phyloP scores from a whole-genome alignment of 2,113 vertebrate genomes.

The Hystrix cristata region DNA sequence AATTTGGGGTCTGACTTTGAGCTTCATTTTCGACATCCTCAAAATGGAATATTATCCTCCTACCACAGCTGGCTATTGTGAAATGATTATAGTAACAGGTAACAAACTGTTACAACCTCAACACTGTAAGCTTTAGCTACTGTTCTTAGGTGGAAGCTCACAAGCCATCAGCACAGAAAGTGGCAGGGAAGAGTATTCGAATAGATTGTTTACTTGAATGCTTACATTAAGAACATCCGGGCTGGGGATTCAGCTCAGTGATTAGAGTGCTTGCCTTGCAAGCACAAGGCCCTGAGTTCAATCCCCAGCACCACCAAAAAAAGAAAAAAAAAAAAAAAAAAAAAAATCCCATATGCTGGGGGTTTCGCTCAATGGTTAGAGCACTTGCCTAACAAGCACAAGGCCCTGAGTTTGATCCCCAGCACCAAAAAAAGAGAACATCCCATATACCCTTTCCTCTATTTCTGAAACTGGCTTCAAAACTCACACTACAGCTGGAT shows the following conservation, averaged over 20 bases:
- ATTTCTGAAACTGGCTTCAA: constrained; percentile 54
- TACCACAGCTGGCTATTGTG: not conserved
- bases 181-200: not conserved
- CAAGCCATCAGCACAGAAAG: not conserved
- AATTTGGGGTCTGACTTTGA: constrained; percentile 14
- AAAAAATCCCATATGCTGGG: no score
- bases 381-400: no score
- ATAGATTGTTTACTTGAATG: not conserved
- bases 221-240: not conserved
- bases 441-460: not conserved
- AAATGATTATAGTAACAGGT: not conserved
- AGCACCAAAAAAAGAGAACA: not conserved
- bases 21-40: constrained; percentile 39
- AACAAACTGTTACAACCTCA: not conserved
- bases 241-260: no score
- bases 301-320: no score
- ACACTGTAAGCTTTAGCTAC: not conserved
- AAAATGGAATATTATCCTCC: not conserved
- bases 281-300: no score
- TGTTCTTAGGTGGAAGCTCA: not conserved
- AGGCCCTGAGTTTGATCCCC: no score
- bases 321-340: no score
- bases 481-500: not conserved
- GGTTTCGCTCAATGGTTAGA: no score
- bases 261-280: no score